A percentile compares a stretch with the other conserved stretches of the same genome.
Evolutionary conservation across 2,888 invertebrate species (phyloP).

Genomic region (Archips xylosteana): DNA sequence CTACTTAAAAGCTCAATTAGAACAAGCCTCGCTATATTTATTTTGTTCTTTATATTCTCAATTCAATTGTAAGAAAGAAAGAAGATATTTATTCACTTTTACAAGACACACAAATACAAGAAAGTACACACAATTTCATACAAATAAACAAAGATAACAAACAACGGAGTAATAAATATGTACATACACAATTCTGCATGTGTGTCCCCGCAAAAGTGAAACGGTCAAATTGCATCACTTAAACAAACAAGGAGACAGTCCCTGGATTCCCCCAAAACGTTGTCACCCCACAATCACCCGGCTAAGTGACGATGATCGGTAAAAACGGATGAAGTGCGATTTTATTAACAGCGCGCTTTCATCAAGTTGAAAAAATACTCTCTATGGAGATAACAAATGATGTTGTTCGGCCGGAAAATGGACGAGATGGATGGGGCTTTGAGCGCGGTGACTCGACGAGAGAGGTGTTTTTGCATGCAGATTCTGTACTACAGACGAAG

Average conservation of each 20-base stretch:
- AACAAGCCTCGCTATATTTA: too few relatives aligned
- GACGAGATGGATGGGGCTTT: constrained; percentile 30
- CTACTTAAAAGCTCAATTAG: too few relatives aligned
- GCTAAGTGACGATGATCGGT: constrained; percentile 85
- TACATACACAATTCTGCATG: too few relatives aligned
- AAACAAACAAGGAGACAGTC: background rate
- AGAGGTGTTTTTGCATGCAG: constrained; percentile 25
- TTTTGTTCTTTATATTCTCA: too few relatives aligned
- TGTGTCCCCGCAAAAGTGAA: too few relatives aligned
- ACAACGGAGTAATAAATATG: too few relatives aligned
- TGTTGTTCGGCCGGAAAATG: constrained; percentile 71
- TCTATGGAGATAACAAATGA: constrained; percentile 82
- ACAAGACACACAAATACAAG: too few relatives aligned
- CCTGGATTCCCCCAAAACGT: constrained; percentile 20
- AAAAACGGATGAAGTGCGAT: constrained; percentile 84
- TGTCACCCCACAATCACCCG: constrained; percentile 60
- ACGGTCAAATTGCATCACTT: too few relatives aligned
- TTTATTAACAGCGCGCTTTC: constrained; percentile 82
- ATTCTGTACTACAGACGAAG: constrained; percentile 10
- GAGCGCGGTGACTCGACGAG: constrained; percentile 37
- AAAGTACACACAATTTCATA: too few relatives aligned
- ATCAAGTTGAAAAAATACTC: constrained; percentile 77
- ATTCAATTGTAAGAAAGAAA: too few relatives aligned
- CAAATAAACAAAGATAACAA: too few relatives aligned
- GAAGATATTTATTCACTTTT: too few relatives aligned